Base-by-base conservation (phyloP, 2,113 vertebrate genomes). In the Raja brachyura region DNA sequence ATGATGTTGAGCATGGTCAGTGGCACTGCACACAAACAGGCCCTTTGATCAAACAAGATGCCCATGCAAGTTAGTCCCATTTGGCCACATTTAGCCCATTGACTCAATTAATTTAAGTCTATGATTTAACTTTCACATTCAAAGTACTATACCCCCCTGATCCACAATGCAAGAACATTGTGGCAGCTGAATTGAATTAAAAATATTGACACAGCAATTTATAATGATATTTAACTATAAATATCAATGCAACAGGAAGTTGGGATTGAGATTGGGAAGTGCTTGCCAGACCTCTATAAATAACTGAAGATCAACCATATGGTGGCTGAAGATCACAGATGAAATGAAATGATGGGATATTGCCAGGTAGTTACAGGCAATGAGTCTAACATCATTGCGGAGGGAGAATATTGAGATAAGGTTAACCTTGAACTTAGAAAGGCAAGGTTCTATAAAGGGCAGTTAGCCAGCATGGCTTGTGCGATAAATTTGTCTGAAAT, bases 101-200 rank as follows among this genome's bases (percentile, higher is more conserved):
- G 39, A 48, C 39, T 48, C 39, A 48, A 48, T 48, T 48, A 48
- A 48, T 48, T 48, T 48, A 48, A 48, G 39, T 85, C 10, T 0
- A 85, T n/a, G 59, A 88, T 63, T 85, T n/a, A 33, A 33, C 14
- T 33, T 33, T 33, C 22, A 85, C n/a, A 85, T 14, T 31, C 59
- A 10, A 63, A 14, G 31, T 88, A 5, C 5, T 5, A 31, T 33
- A 56, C 56, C 56, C 59, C 83, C 63, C 59, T 63, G 59, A 63
- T 31, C 83, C 83, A 88, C 59, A 31, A 88, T 61, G 56, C 56
- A 88, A 88, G n/a, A n/a, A 83, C 54, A 88, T 86, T 6, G 56
- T 63, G 83, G 31, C 59, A 88, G 59, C 59, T 63, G 59, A 63
- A 85, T 85, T n/a, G 54, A 85, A 85, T 59, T 0, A 20, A 61